Evolutionary conservation across 2,797 vertebrate species (phyloP).

Genomic region (Pelobates cultripes): DNA sequence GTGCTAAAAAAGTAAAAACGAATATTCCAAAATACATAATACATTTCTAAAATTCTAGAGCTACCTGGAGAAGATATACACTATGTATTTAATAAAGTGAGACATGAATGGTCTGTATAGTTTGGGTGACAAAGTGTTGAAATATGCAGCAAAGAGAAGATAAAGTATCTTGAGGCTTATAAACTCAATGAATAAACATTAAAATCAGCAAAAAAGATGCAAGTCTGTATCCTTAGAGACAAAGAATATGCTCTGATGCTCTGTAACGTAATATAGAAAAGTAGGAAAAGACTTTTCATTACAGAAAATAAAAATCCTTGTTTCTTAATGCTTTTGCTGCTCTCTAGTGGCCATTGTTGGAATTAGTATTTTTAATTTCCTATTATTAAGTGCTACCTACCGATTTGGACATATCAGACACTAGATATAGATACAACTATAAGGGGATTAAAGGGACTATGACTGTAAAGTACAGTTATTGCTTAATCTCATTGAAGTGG

Average conservation of each 20-base stretch:
- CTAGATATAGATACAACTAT: no score
- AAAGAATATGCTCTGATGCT: not conserved
- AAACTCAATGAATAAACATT: constrained; percentile 8
- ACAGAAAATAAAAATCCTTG: not conserved
- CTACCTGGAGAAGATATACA: not conserved
- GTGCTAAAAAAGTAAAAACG: not conserved
- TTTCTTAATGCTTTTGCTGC: not conserved
- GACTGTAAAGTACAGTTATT: no score
- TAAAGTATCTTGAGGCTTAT: not conserved
- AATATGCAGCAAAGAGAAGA: not conserved
- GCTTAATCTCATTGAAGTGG: no score
- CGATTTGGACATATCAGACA: no score
- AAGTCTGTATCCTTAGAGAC: not conserved
- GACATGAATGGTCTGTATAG: not conserved
- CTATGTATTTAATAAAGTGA: not conserved
- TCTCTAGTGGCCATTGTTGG: not conserved
- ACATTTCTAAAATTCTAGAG: not conserved
- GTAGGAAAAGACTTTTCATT: not conserved
- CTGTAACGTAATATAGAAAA: not conserved
- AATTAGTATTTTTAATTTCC: no score
- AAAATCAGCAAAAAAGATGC: constrained; percentile 2
- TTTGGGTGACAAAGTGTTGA: not conserved
- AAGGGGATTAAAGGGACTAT: no score
- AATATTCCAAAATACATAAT: not conserved
- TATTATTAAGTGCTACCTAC: no score